phyloP scores from a whole-genome alignment of 2,113 vertebrate genomes.

The Nannobrachium achirus region DNA sequence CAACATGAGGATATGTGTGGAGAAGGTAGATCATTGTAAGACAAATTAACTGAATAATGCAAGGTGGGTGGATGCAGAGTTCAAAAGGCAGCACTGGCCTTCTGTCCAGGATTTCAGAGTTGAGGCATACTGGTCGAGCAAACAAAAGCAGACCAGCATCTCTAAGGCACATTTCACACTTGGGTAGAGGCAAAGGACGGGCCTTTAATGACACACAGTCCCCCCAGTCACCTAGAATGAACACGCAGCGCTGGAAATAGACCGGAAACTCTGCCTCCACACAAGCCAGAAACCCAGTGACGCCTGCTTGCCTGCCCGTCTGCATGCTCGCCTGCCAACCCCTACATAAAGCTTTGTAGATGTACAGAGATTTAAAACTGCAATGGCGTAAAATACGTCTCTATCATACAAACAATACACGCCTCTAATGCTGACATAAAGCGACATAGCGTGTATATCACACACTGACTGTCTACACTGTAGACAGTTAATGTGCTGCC shows the following conservation, averaged over 20 bases:
- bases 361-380: constrained; percentile 14
- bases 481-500: constrained; percentile 47
- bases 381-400: constrained; percentile 22
- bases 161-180: constrained; percentile 71
- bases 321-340: constrained; percentile 41
- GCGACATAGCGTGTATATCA: constrained; percentile 20
- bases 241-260: constrained; percentile 69
- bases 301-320: constrained; percentile 29
- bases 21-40: not conserved
- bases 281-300: constrained; percentile 54
- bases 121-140: constrained; percentile 48
- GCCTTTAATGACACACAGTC: constrained; percentile 72
- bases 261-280: constrained; percentile 63
- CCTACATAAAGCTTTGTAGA: constrained; percentile 1
- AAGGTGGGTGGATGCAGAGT: not conserved
- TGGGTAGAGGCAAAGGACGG: constrained; percentile 62
- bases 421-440: constrained; percentile 45
- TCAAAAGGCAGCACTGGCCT: constrained; percentile 22
- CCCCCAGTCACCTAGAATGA: constrained; percentile 74
- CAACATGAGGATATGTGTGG: no score
- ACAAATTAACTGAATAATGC: not conserved
- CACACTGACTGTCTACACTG: not conserved
- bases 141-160: constrained; percentile 65
- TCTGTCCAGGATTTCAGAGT: constrained; percentile 43
- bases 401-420: constrained; percentile 46